Base-by-base conservation (phyloP, 2,888 invertebrate genomes). In the Ametastegia equiseti region DNA sequence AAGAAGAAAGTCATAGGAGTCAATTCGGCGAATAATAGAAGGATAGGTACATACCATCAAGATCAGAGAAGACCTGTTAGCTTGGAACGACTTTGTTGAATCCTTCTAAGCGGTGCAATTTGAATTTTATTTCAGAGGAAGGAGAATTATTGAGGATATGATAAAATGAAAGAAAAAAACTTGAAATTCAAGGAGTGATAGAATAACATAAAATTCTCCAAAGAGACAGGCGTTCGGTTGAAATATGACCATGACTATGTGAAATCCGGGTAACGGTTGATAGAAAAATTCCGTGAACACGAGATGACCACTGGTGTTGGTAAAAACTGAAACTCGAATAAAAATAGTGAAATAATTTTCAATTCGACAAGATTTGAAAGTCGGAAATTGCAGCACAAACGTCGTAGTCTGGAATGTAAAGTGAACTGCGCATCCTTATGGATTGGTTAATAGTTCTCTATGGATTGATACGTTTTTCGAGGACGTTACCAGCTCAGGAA, bases 241-340 rank as follows among this genome's bases (percentile, higher is more conserved):
- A n/a, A n/a, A n/a, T n/a, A n/a, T n/a, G n/a, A n/a, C n/a, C n/a
- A 27, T 30, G n/a, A 30, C 45, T 71, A n/a, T 71, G 5, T 39
- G 65, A 47, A 45, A 27, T 45, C 33, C 19, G 15, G 47, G 15
- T 71, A 71, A 71, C 71, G 27, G 71, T 71, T n/a, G n/a, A n/a
- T n/a, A n/a, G n/a, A n/a, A n/a, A n/a, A n/a, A n/a, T n/a, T n/a
- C n/a, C n/a, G n/a, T n/a, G n/a, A 42, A 45, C 45, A 27, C 15
- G 23, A 23, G 30, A 27, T 71, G 15, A 71, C 30, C 30, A 71
- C 15, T n/a, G 27, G 27, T n/a, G 15, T 47, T n/a, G 30, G 19
- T 71, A 71, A 47, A 71, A 47, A 30, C 15, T 42, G 6, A 47
- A 45, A 27, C 30, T 71, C 71, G 27, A 7, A 15, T 71, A 27